Percentiles rank a stretch among this genome's conserved stretches.
phyloP scores from a whole-genome alignment of 53 echinoderm and acorn worm genomes.

The Crossaster papposus region DNA sequence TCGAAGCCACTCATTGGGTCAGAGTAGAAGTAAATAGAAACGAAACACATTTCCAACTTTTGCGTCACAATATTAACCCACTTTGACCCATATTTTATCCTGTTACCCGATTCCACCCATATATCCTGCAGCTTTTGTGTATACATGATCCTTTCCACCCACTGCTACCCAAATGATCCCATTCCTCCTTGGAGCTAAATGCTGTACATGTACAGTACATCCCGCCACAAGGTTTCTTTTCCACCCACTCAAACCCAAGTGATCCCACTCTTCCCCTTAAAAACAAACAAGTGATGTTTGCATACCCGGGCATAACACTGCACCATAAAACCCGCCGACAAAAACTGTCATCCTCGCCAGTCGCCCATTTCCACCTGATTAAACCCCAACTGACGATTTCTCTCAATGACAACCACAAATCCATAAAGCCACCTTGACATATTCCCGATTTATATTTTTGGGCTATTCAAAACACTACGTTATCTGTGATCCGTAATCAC shows the following conservation, averaged over 20 bases:
- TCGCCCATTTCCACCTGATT: slow-evolving; percentile 4
- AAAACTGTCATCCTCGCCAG: neutral
- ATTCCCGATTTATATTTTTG: neutral
- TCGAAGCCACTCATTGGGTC: no score
- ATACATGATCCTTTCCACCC: no score
- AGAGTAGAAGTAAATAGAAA: no score
- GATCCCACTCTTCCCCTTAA: neutral
- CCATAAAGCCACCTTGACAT: slow-evolving; percentile 4
- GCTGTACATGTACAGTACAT: no score
- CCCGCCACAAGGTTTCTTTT: neutral
- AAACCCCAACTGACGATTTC: neutral
- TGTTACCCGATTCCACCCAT: neutral
- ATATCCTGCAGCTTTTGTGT: neutral
- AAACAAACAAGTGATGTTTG: neutral
- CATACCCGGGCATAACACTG: neutral
- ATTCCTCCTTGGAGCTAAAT: no score
- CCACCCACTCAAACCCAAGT: neutral
- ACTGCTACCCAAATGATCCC: neutral
- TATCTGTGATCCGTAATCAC: neutral
- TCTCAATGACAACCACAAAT: neutral
- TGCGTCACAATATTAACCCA: neutral
- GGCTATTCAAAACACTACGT: neutral
- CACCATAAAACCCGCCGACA: neutral
- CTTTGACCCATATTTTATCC: neutral
- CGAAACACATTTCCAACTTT: no score